Conservation (phyloP, 2,888 invertebrate genomes). For the Conistra vaccinii region DNA sequence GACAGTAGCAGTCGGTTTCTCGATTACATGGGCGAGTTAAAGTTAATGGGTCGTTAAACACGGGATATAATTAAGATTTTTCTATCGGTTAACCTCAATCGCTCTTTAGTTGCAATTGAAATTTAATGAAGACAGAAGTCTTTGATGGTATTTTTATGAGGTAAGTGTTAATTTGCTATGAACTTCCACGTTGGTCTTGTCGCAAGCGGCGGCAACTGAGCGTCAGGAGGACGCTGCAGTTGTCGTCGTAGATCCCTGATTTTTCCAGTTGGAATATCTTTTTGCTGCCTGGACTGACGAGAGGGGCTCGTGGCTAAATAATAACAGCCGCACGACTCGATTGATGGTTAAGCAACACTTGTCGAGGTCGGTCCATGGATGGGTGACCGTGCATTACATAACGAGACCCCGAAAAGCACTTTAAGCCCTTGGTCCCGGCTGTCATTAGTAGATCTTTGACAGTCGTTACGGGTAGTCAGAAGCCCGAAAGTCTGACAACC, state of each 20-base stretch:
- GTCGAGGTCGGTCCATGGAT: background rate
- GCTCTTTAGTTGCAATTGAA: slow-evolving; percentile 25
- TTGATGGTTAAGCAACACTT: background rate
- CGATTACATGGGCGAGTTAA: slow-evolving; percentile 21
- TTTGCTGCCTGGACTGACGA: no score
- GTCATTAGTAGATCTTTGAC: background rate
- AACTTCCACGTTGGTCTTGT: background rate
- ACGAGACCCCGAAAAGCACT: background rate
- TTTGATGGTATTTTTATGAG: slow-evolving; percentile 9
- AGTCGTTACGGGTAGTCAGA: background rate
- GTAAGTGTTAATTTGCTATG: slow-evolving; percentile 27
- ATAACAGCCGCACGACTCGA: background rate
- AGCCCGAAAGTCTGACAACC: background rate
- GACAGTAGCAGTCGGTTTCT: slow-evolving; percentile 22
- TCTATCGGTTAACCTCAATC: slow-evolving; percentile 25
- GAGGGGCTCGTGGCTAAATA: background rate
- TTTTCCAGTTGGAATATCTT: background rate
- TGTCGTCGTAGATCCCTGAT: no score
- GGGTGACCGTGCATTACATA: background rate
- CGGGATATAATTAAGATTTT: slow-evolving; percentile 44
- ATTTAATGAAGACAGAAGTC: slow-evolving; percentile 33
- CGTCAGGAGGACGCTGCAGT: no score
- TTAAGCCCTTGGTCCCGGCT: background rate
- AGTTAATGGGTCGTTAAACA: slow-evolving; percentile 43
- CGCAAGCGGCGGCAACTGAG: background rate